These are phyloP conservation scores for Drosophila limbata DNA, from an alignment of 2,888 invertebrate species.

Conservation along the genomic window DNA sequence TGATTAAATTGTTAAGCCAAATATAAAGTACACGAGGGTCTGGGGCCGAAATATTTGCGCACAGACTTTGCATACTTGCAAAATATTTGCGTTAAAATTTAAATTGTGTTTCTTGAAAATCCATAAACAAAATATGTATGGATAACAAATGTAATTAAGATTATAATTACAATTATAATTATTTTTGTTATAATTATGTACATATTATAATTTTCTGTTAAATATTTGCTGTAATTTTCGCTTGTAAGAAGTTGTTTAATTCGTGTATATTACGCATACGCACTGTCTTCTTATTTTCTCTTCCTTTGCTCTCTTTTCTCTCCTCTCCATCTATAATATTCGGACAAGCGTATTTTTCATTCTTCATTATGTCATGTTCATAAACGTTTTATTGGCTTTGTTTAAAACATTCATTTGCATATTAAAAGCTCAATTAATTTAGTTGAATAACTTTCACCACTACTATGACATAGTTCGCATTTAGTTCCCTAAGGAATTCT, in stretches of 20 bases:
- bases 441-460: constrained; percentile 1
- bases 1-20: constrained; percentile 63
- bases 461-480: neutral
- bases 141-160: neutral
- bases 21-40: constrained; percentile 43
- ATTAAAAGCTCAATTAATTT: constrained; percentile 9
- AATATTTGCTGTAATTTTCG: too few species aligned
- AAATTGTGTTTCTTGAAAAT: constrained; percentile 11
- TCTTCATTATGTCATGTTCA: too few species aligned
- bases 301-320: neutral
- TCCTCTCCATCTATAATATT: neutral
- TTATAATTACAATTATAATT: neutral
- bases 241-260: too few species aligned
- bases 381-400: neutral
- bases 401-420: constrained; percentile 2
- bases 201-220: too few species aligned
- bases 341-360: neutral
- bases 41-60: constrained; percentile 27
- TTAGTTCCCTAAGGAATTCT: neutral
- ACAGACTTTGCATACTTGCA: constrained; percentile 11
- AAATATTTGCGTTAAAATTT: constrained; percentile 34
- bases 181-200: too few species aligned
- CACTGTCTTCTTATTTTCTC: neutral
- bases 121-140: neutral
- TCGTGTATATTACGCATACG: neutral